Evolutionary conservation across 1,140 invertebrate genomes (phyloP).

Genomic region (Brachionus angularis): DNA sequence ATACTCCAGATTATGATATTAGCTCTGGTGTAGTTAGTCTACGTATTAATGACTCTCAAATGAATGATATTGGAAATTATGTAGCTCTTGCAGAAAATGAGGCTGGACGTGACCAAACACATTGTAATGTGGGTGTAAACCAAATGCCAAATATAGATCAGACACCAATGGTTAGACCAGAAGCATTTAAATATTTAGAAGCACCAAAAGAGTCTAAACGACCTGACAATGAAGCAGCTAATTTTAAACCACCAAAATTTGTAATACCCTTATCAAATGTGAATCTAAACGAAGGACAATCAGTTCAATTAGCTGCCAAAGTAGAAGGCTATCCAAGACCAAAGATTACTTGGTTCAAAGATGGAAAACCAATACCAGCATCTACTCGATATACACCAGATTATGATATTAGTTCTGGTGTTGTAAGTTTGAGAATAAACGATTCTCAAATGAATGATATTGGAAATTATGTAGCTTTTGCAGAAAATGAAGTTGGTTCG

Average conservation of each 20-base stretch:
- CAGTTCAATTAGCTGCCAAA: conserved; percentile 85
- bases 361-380: conserved; percentile 62
- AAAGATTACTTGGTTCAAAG: conserved; percentile 90
- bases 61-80: conserved; percentile 38
- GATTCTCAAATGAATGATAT: conserved; percentile 82
- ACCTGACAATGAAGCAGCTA: not conserved
- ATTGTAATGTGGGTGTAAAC: not conserved
- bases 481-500: conserved; percentile 53
- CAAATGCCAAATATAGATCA: conserved; percentile 4
- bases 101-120: conserved; percentile 16
- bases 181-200: conserved; percentile 35
- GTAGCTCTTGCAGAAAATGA: conserved; percentile 23
- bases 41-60: not conserved
- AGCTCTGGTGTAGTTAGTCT: conserved; percentile 3
- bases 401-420: conserved; percentile 85
- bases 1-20: conserved; percentile 23
- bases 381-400: conserved; percentile 58
- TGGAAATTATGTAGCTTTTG: conserved; percentile 62
- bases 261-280: conserved; percentile 83
- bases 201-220: not conserved
- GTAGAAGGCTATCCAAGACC: conserved; percentile 89
- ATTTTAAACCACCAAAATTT: conserved; percentile 67
- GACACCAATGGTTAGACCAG: conserved; percentile 30
- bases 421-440: conserved; percentile 70
- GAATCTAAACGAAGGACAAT: conserved; percentile 83